Evolutionary conservation across 2,888 invertebrate genomes (phyloP).

Genomic region (Coenonympha glycerion): DNA sequence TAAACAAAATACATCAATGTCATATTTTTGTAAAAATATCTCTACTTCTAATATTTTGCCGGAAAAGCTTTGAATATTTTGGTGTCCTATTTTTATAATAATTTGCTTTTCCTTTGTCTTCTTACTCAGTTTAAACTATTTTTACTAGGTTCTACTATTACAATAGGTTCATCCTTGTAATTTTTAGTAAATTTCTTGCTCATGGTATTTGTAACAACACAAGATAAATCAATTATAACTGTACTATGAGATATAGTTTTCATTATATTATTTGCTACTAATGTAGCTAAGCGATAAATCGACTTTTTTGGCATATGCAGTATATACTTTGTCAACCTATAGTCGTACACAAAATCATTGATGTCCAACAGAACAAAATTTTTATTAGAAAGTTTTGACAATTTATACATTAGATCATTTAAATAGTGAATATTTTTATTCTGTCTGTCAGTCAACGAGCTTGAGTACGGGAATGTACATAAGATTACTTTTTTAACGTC

Average conservation of each 20-base stretch:
- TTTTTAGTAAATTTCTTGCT: neutral
- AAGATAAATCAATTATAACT: neutral
- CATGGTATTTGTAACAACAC: neutral
- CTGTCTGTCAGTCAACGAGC: no score
- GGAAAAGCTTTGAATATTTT: neutral
- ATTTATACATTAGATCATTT: no score
- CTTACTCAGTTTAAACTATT: neutral
- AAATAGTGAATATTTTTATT: no score
- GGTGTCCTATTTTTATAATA: neutral
- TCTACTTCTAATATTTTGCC: neutral
- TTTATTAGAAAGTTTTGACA: no score
- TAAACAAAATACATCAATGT: neutral
- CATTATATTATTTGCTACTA: neutral
- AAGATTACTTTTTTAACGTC: no score
- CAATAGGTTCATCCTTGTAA: neutral
- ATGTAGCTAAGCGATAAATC: no score
- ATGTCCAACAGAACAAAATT: no score
- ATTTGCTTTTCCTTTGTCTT: neutral
- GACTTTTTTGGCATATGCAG: no score
- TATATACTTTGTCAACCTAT: no score
- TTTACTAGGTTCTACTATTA: neutral
- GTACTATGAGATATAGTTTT: neutral
- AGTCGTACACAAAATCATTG: no score
- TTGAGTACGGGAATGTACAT: no score
- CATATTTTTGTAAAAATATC: neutral